Conservation (phyloP, 2,888 invertebrate genomes). For the Trachelus troglodyta region DNA sequence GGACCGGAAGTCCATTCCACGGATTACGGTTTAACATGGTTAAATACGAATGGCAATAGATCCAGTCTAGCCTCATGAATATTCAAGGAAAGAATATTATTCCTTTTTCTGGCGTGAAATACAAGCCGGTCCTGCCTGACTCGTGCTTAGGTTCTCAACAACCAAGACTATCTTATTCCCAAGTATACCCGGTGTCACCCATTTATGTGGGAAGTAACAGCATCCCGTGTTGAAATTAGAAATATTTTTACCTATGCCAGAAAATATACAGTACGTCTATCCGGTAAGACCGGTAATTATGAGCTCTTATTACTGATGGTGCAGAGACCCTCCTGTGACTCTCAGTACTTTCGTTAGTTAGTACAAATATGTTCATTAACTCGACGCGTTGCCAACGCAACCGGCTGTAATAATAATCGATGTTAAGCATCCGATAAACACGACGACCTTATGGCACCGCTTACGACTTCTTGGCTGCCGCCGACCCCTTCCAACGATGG, state of each 20-base stretch:
- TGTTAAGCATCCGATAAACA: slow-evolving; percentile 38
- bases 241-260: background rate
- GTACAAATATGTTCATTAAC: slow-evolving; percentile 40
- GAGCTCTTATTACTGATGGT: background rate
- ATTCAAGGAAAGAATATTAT: slow-evolving; percentile 1
- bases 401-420: slow-evolving; percentile 29
- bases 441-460: slow-evolving; percentile 19
- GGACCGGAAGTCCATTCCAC: background rate
- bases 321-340: background rate
- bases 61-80: slow-evolving; percentile 3
- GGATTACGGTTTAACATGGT: background rate
- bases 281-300: background rate
- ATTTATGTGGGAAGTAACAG: background rate
- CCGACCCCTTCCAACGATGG: background rate
- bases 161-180: background rate
- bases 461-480: background rate
- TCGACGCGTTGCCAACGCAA: slow-evolving; percentile 20
- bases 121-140: background rate
- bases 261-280: background rate
- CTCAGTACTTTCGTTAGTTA: background rate
- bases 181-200: background rate
- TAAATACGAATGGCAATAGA: background rate
- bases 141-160: too few species aligned
- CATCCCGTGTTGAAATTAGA: background rate
- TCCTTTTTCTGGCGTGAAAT: background rate